Base-by-base conservation (phyloP, 2,888 invertebrate species). In the Drosophila colorata region DNA sequence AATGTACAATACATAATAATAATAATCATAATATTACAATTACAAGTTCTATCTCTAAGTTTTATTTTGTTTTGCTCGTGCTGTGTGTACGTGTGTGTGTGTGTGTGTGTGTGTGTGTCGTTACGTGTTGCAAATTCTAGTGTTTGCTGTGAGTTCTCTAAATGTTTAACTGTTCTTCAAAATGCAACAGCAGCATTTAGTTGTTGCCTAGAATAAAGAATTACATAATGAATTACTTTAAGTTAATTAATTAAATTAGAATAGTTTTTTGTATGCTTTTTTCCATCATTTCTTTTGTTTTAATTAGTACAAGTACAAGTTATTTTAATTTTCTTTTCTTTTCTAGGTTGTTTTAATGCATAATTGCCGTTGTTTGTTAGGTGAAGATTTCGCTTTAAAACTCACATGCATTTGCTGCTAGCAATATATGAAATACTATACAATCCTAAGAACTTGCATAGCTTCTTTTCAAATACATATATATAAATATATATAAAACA, bases 1-100 rank as follows among this genome's bases (percentile, higher is more conserved):
- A 82, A 73, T 69, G 66, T 83, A 82, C 76, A 82, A 41, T 73
- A 69, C 37, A 65, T 58, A 78, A 55, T 68, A 64, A 33, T 41
- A 48, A 58, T 67, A 63, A 70, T 46, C 43, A 59, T 71, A 71
- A 60, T 63, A 68, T 64, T 74, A 71, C 43, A 74, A 40, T 60
- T 72, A 71, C 37, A 72, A 18, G 51, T 33, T 72, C 47, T 61
- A 58, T 44, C 20, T 38, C 57, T 69, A 59, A 37, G 46, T 65
- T 44, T 13, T 64, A 14, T 60, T 37, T 43, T 43, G 18, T 41
- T 41, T 40, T 57, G 44, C 46, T 41, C 38, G 41, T 51, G 48
- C 25, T 41, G 18, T 47, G 47, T 61, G 57, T 61, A n/a, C 31
- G 14, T 40, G 8, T 53, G 47, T 53, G 6, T 64, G 11, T 49